phyloP scores from a whole-genome alignment of 1,140 invertebrate species.

The silkworm (Bombyx mori) region ASM3026992v2 NC_085117.1:1857501-1858000 shows the following conservation, averaged over 20 bases:
- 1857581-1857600: neutral
- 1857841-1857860: constrained; percentile 25
- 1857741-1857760: constrained; percentile 34
- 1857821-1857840: constrained; percentile 58
- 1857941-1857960: too few relatives aligned
- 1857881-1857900: neutral
- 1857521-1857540: neutral
- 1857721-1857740: constrained; percentile 19
- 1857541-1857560: neutral
- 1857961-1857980: too few relatives aligned
- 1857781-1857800: constrained; percentile 43
- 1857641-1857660: neutral
- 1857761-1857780: constrained; percentile 62
- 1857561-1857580: neutral
- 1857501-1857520: neutral
- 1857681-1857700: constrained; percentile 15
- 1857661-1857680: constrained; percentile 17
- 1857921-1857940: too few relatives aligned
- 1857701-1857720: constrained; percentile 9
- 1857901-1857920: too few relatives aligned
- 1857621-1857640: neutral
- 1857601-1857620: neutral
- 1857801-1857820: constrained; percentile 51
- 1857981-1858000: too few relatives aligned
- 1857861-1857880: constrained; percentile 3